These are phyloP conservation scores for Paramisgurnus dabryanus DNA, from an alignment of 2,113 vertebrate species.

Conservation along the genomic window DNA sequence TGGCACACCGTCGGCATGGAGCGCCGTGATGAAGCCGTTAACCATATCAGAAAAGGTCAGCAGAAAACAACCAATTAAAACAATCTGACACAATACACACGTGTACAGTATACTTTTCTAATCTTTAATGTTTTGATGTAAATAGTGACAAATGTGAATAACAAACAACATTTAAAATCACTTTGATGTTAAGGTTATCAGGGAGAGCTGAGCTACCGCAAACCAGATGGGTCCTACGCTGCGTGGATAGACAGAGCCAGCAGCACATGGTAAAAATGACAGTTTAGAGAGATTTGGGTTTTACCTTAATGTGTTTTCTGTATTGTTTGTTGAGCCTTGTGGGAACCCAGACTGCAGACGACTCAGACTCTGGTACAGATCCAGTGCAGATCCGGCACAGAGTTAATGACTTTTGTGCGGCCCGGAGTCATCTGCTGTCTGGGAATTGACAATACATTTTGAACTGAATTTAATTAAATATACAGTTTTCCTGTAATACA, in stretches of 20 bases:
- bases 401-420: no score
- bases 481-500: background rate
- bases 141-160: background rate
- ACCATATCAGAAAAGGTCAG: conserved; percentile 56
- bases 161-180: background rate
- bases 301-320: background rate
- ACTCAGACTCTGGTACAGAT: no score
- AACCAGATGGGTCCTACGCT: conserved; percentile 64
- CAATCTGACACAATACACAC: background rate
- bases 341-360: no score
- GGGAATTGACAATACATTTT: no score
- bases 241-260: background rate
- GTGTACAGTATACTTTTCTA: background rate
- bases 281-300: background rate
- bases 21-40: conserved; percentile 50
- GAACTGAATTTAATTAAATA: no score
- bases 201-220: conserved; percentile 54
- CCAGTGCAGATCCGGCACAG: no score
- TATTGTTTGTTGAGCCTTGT: background rate
- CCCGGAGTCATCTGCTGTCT: no score
- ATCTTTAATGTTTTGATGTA: background rate
- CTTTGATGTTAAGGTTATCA: conserved; percentile 46
- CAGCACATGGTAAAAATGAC: conserved; percentile 60
- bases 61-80: background rate
- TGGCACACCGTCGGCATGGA: conserved; percentile 58